These are phyloP conservation scores for Toxotes chatareus DNA, from an alignment of 2,113 vertebrate genomes.

Conservation along the genomic window DNA sequence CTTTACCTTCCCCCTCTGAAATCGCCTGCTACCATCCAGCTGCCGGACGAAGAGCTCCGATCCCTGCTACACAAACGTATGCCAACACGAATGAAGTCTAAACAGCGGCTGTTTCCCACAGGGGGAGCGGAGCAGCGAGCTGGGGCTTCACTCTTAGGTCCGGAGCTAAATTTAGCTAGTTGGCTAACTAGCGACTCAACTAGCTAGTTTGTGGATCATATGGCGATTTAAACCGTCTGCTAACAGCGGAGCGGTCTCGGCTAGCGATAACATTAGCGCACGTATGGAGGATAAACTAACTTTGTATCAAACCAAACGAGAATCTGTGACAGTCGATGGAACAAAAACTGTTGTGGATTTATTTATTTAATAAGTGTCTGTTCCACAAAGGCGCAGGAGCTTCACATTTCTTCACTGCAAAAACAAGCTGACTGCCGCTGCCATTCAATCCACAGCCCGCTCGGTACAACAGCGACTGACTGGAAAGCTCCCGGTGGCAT, in stretches of 20 bases:
- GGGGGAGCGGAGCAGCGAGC: neutral
- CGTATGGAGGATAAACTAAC: neutral
- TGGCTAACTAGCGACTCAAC: conserved; percentile 66
- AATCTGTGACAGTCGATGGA: conserved; percentile 5
- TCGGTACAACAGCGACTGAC: conserved; percentile 7
- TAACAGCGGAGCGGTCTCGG: neutral
- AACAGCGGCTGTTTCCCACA: neutral
- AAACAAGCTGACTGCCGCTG: conserved; percentile 80
- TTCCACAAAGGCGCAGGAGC: conserved; percentile 78
- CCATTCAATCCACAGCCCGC: conserved; percentile 80
- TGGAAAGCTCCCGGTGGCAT: neutral
- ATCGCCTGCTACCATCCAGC: conserved; percentile 8
- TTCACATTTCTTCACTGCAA: conserved; percentile 79
- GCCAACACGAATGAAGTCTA: neutral
- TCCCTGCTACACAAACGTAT: neutral
- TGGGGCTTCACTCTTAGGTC: conserved; percentile 18
- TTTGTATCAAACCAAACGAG: neutral
- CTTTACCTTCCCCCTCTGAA: conserved; percentile 29
- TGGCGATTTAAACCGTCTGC: conserved; percentile 75
- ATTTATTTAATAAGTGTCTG: conserved; percentile 69
- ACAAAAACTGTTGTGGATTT: conserved; percentile 33
- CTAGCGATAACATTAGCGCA: neutral
- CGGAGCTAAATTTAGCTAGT: conserved; percentile 71
- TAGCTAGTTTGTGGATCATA: conserved; percentile 65
- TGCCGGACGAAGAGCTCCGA: neutral